Conservation (phyloP, 2,888 invertebrate species). For the Pecten maximus region DNA sequence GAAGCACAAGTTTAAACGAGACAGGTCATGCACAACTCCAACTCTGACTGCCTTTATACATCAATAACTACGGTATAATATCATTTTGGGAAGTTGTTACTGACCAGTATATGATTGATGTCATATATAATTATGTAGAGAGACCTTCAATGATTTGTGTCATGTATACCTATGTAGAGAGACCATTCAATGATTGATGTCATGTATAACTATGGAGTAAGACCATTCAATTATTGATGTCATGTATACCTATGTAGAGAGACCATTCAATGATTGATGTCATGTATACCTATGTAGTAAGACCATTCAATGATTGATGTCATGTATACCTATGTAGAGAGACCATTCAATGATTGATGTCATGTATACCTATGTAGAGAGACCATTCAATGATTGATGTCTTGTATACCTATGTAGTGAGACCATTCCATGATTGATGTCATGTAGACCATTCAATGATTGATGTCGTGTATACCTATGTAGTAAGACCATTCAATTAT, state of each 20-base stretch:
- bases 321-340: no score
- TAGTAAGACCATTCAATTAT: not conserved
- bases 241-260: no score
- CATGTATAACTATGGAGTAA: not conserved
- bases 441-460: not conserved
- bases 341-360: not conserved
- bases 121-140: not conserved
- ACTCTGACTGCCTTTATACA: not conserved
- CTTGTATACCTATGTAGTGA: not conserved
- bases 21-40: not conserved
- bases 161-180: no score
- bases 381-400: not conserved
- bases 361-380: not conserved
- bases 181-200: not conserved
- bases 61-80: not conserved
- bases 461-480: not conserved
- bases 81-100: not conserved
- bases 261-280: not conserved
- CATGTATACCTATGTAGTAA: not conserved
- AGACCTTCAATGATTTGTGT: no score
- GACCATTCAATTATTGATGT: no score
- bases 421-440: no score
- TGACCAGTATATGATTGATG: not conserved
- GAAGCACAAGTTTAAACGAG: not conserved
- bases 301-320: no score